A percentile compares a stretch with the other conserved stretches of the same genome.
Evolutionary conservation across 2,888 invertebrate species (phyloP).

Genomic region (Tachystola acroxantha): DNA sequence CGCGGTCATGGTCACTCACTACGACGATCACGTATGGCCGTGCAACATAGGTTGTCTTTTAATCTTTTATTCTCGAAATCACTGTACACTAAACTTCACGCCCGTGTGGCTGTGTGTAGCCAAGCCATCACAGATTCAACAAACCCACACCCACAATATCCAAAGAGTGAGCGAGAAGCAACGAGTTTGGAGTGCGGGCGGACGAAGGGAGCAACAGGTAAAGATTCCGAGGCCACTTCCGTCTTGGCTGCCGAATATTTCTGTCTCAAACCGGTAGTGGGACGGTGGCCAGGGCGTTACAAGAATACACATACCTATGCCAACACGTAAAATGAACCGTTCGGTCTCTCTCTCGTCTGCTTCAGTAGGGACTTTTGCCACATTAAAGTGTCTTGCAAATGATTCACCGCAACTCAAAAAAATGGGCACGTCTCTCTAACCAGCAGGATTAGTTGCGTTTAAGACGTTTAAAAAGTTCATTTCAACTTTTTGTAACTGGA

Average conservation of each 20-base stretch:
- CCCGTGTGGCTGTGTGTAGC: slow-evolving; percentile 47
- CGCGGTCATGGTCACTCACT: slow-evolving; percentile 63
- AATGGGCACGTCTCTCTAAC: too few species aligned
- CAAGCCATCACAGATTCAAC: slow-evolving; percentile 22
- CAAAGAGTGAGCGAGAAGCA: slow-evolving; percentile 49
- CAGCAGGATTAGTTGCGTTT: too few species aligned
- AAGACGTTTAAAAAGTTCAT: too few species aligned
- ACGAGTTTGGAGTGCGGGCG: slow-evolving; percentile 50
- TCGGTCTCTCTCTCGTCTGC: slow-evolving; percentile 16
- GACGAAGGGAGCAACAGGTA: slow-evolving; percentile 78
- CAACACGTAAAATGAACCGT: slow-evolving; percentile 5
- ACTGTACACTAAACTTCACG: slow-evolving; percentile 61
- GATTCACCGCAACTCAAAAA: slow-evolving; percentile 1
- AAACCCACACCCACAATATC: slow-evolving; percentile 27
- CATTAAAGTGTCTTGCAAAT: not conserved
- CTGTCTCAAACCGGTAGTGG: slow-evolving; percentile 78
- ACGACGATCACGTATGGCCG: slow-evolving; percentile 40
- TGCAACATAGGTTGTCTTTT: too few species aligned
- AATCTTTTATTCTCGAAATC: slow-evolving; percentile 70
- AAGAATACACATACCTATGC: slow-evolving; percentile 36
- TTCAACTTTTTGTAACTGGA: too few species aligned
- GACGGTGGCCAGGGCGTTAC: slow-evolving; percentile 68
- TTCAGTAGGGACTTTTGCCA: slow-evolving; percentile 13
- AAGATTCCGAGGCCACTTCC: slow-evolving; percentile 79
- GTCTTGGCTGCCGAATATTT: slow-evolving; percentile 79